Percentiles rank a stretch among this genome's conserved stretches.
These are phyloP conservation scores for Protosalanx chinensis DNA, from an alignment of 2,797 vertebrate species.

Conservation along the genomic window DNA sequence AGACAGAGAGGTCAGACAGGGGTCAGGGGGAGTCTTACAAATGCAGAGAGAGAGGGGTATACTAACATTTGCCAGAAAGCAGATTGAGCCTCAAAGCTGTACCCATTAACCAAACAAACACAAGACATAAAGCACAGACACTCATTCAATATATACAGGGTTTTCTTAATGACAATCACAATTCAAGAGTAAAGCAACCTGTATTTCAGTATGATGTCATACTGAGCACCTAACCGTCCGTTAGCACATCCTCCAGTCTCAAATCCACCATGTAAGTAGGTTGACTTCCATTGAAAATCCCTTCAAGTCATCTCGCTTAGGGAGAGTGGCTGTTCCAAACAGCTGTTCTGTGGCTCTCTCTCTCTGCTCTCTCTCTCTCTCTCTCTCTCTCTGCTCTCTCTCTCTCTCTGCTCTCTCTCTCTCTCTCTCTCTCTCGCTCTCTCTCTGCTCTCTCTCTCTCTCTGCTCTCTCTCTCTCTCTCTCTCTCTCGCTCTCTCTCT, in stretches of 20 bases:
- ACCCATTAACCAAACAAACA: no score
- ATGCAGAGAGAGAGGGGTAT: no score
- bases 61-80: no score
- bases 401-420: not conserved
- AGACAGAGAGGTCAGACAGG: no score
- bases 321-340: constrained; percentile 28
- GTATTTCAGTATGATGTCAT: not conserved
- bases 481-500: no score
- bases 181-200: no score
- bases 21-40: no score
- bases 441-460: constrained; percentile 14
- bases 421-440: not conserved
- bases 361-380: not conserved
- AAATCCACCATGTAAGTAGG: constrained; percentile 26
- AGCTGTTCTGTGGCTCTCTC: constrained; percentile 27
- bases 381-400: constrained; percentile 13
- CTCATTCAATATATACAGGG: no score
- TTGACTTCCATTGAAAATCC: constrained; percentile 36
- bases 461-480: constrained; percentile 31
- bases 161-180: no score
- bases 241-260: not conserved
- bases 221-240: not conserved
- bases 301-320: constrained; percentile 39
- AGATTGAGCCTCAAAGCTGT: no score
- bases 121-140: no score